phyloP scores from a whole-genome alignment of 2,888 invertebrate genomes.

The Cynaeus angustus region DNA sequence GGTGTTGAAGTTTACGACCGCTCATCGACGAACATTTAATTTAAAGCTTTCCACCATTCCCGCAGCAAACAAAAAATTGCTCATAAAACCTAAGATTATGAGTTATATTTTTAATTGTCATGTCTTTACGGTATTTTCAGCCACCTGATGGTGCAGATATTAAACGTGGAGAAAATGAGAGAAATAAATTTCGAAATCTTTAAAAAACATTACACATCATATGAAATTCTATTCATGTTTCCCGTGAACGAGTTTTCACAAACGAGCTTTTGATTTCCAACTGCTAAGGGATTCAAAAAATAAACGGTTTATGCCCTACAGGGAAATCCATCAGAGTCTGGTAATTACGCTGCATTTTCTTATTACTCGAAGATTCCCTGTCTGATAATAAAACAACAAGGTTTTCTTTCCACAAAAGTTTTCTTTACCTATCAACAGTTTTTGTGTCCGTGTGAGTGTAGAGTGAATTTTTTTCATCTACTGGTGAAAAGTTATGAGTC shows the following conservation, averaged over 20 bases:
- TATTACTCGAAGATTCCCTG: constrained; percentile 59
- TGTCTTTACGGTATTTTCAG: constrained; percentile 34
- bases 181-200: constrained; percentile 57
- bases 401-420: constrained; percentile 37
- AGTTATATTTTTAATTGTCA: constrained; percentile 37
- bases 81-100: constrained; percentile 25
- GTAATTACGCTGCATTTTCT: constrained; percentile 61
- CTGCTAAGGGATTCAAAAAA: constrained; percentile 63
- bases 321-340: constrained; percentile 61
- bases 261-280: constrained; percentile 68
- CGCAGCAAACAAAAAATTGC: constrained; percentile 13
- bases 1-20: constrained; percentile 39
- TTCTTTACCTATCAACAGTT: constrained; percentile 51
- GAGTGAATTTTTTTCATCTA: constrained; percentile 59
- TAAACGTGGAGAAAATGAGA: constrained; percentile 37
- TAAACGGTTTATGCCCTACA: constrained; percentile 60
- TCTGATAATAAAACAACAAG: constrained; percentile 59
- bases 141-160: constrained; percentile 38
- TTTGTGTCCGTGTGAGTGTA: constrained; percentile 52
- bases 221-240: constrained; percentile 63
- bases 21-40: constrained; percentile 34
- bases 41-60: constrained; percentile 22
- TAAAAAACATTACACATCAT: constrained; percentile 59
- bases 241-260: constrained; percentile 60
- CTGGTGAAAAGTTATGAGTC: constrained; percentile 56